Conservation (phyloP, 2,888 invertebrate genomes). For the Hoplodrina ambigua region DNA sequence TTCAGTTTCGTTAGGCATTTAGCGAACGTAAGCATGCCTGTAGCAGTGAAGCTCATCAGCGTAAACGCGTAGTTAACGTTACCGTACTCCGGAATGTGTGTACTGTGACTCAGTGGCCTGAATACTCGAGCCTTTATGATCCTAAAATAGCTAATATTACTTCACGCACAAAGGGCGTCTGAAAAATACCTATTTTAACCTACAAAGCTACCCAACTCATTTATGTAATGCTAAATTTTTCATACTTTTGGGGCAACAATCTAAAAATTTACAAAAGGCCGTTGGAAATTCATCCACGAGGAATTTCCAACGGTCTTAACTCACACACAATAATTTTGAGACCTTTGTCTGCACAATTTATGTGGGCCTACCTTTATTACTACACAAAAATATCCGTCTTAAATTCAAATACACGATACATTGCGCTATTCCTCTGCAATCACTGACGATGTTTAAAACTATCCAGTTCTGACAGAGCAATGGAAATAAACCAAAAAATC, state of each 20-base stretch:
- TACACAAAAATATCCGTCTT: neutral
- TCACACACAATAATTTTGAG: constrained; percentile 28
- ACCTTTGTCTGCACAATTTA: constrained; percentile 39
- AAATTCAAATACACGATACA: constrained; percentile 1
- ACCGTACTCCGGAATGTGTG: constrained; percentile 24
- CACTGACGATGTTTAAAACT: neutral
- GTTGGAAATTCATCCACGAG: constrained; percentile 3
- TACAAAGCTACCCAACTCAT: constrained; percentile 10
- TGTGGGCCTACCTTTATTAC: constrained; percentile 20
- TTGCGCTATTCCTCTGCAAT: neutral
- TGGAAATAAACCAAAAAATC: neutral
- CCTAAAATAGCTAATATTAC: constrained; percentile 30
- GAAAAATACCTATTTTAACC: constrained; percentile 7
- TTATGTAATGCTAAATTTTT: constrained; percentile 21
- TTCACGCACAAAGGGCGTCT: constrained; percentile 19
- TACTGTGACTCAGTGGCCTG: constrained; percentile 32
- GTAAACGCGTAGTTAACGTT: neutral
- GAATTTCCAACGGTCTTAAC: too few relatives aligned
- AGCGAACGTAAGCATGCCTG: constrained; percentile 12
- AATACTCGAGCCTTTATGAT: constrained; percentile 33
- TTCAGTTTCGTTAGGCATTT: neutral
- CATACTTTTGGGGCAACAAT: constrained; percentile 4
- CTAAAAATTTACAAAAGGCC: constrained; percentile 18
- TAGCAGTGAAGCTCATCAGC: constrained; percentile 16
- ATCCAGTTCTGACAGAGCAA: neutral